Percentiles rank a stretch among this genome's conserved stretches.
Conservation (phyloP, 2,888 invertebrate species). For the Rhogogaster chlorosoma region DNA sequence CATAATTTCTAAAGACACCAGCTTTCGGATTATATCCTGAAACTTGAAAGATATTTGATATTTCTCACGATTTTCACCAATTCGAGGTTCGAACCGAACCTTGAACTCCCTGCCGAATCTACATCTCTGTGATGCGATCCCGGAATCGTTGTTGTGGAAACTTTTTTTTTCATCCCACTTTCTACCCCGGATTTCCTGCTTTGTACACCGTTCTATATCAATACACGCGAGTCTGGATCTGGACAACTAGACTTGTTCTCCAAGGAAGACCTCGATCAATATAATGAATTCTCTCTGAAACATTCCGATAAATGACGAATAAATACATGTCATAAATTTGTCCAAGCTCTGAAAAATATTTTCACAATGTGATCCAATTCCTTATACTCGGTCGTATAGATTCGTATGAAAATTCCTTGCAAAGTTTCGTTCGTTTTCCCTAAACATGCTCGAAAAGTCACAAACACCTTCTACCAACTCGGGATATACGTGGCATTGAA, state of each 20-base stretch:
- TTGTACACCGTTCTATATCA: neutral
- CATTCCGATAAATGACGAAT: neutral
- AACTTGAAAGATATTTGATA: neutral
- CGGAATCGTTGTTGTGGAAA: neutral
- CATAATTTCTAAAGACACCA: neutral
- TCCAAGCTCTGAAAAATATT: too few species aligned
- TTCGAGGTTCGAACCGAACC: neutral
- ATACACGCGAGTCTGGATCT: neutral
- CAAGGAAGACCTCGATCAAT: neutral
- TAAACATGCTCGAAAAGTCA: slow-evolving; percentile 4
- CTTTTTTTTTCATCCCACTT: neutral
- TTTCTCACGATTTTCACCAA: neutral
- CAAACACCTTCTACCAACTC: neutral
- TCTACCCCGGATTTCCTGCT: neutral
- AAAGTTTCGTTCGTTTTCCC: neutral
- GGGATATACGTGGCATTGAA: slow-evolving; percentile 7
- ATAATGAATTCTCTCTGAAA: neutral
- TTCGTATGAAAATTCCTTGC: neutral
- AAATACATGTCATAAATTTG: too few species aligned
- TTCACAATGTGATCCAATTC: neutral
- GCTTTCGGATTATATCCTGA: neutral
- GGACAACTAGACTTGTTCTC: neutral
- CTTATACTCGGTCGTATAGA: neutral
- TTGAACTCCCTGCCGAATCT: neutral
- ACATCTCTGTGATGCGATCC: neutral